phyloP scores from a whole-genome alignment of 2,113 vertebrate genomes.

The Muscicapa adusta region DNA sequence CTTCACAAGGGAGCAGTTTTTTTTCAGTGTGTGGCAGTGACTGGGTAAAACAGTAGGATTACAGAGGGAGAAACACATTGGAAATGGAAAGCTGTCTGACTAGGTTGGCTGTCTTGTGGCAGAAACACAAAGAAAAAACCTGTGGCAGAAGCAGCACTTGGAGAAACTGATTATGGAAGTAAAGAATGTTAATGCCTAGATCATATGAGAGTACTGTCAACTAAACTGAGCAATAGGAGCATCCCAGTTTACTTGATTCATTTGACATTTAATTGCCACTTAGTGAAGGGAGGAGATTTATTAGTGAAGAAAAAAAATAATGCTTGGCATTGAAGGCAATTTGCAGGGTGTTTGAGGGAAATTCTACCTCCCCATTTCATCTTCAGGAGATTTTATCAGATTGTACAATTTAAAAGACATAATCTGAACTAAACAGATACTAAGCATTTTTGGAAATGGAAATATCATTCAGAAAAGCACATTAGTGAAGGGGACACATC shows the following conservation, averaged over 20 bases:
- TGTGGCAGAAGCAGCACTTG: not conserved
- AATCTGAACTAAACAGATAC: not conserved
- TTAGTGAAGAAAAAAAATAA: not conserved
- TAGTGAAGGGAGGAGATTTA: not conserved
- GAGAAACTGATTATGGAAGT: not conserved
- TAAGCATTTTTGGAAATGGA: not conserved
- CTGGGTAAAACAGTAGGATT: not conserved
- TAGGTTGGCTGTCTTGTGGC: not conserved
- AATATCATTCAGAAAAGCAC: not conserved
- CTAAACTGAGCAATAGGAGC: not conserved
- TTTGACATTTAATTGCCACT: not conserved
- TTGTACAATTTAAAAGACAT: not conserved
- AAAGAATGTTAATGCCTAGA: not conserved
- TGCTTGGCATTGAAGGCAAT: not conserved
- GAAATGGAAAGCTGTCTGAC: not conserved
- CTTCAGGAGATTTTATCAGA: not conserved
- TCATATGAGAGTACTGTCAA: not conserved
- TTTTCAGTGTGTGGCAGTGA: not conserved
- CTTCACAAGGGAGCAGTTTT: not conserved
- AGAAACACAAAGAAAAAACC: not conserved
- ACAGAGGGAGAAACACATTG: not conserved
- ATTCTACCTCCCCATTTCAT: not conserved
- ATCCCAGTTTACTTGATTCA: not conserved
- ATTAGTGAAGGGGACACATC: not conserved
- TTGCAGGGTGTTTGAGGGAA: not conserved